These are phyloP conservation scores for Gnathochromis pfefferi DNA, from an alignment of 2,113 vertebrate species.

Conservation along the genomic window DNA sequence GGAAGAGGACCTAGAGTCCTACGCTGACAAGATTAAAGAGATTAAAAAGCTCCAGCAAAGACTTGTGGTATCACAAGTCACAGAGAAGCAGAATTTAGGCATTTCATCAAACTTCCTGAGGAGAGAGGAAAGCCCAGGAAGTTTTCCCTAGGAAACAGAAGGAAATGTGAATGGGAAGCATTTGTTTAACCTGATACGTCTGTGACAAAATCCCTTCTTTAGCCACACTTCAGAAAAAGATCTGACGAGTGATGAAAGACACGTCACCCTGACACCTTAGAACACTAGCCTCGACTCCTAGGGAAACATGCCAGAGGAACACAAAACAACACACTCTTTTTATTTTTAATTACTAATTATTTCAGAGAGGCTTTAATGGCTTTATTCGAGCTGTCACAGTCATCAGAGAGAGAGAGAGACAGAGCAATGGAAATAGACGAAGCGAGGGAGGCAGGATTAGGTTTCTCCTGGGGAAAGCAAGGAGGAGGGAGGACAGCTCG, in stretches of 20 bases:
- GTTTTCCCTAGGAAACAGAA: background rate
- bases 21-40: conserved; percentile 56
- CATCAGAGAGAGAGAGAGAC: conserved; percentile 42
- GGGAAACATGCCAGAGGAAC: conserved; percentile 16
- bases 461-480: conserved; percentile 73
- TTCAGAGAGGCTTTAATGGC: conserved; percentile 73
- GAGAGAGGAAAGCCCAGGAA: conserved; percentile 28
- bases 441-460: conserved; percentile 73
- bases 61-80: conserved; percentile 7
- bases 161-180: background rate
- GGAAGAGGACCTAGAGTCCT: conserved; percentile 13
- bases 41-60: conserved; percentile 46
- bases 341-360: conserved; percentile 78
- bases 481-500: conserved; percentile 77
- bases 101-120: conserved; percentile 25
- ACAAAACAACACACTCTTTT: conserved; percentile 52
- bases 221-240: conserved; percentile 30
- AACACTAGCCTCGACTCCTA: conserved; percentile 16
- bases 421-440: conserved; percentile 21
- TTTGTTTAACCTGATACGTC: conserved; percentile 43
- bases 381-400: conserved; percentile 80
- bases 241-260: background rate
- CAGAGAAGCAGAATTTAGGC: conserved; percentile 11
- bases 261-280: conserved; percentile 42
- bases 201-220: background rate